These are phyloP conservation scores for Calypte anna DNA, from an alignment of 2,113 vertebrate genomes.

Conservation along the genomic window DNA sequence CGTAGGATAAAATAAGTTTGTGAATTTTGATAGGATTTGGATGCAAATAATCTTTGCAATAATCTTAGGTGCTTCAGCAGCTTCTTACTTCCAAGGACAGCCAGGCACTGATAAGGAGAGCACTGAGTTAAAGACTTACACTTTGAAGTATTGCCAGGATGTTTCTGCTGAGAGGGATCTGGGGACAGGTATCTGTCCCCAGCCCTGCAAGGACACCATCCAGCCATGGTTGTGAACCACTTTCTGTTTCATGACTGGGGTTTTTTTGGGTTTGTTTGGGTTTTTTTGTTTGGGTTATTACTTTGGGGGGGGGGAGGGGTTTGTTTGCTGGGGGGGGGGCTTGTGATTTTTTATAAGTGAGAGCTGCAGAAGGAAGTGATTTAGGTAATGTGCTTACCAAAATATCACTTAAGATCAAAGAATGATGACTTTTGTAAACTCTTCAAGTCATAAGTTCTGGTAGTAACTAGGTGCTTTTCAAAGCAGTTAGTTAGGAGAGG, in stretches of 20 bases:
- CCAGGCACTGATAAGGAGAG: neutral
- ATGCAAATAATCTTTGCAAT: neutral
- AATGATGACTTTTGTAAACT: neutral
- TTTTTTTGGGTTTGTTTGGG: too few species aligned
- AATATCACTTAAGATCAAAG: neutral
- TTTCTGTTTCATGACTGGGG: neutral
- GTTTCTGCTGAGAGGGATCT: neutral
- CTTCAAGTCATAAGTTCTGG: neutral
- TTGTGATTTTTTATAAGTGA: neutral
- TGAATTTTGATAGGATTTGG: neutral
- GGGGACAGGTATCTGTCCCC: neutral
- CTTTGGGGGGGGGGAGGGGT: too few species aligned
- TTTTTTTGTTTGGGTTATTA: too few species aligned
- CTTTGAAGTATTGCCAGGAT: neutral
- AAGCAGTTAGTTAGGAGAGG: neutral
- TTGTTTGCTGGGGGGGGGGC: too few species aligned
- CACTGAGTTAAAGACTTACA: neutral
- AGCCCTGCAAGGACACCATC: neutral
- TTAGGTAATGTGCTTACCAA: neutral
- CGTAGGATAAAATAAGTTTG: neutral
- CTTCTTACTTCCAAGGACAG: neutral
- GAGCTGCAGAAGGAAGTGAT: neutral
- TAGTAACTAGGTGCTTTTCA: constrained; percentile 21
- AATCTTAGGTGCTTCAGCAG: neutral
- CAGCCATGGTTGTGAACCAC: fast-evolving